Percentiles rank a stretch among this genome's conserved stretches.
phyloP scores from a whole-genome alignment of 2,113 vertebrate species.

The Corynorhinus townsendii region DNA sequence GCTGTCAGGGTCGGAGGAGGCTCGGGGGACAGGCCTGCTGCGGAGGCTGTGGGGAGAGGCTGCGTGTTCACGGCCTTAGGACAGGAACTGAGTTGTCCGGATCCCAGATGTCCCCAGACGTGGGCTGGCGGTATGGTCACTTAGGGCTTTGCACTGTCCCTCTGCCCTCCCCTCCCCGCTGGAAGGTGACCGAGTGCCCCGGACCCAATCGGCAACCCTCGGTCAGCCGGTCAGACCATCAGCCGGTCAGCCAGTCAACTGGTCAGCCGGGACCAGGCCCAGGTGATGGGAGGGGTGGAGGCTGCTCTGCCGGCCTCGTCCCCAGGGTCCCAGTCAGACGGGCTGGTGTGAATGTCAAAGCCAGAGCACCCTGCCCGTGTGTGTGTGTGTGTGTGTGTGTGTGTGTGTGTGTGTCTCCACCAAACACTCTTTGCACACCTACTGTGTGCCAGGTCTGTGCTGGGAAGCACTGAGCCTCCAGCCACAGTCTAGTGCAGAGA shows the following conservation, averaged over 20 bases:
- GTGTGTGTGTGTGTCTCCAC: accelerated
- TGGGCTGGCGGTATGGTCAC: accelerated
- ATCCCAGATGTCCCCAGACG: accelerated
- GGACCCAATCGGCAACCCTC: accelerated
- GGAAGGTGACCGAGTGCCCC: too few relatives aligned
- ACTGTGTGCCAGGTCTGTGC: background rate
- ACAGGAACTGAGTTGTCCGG: accelerated
- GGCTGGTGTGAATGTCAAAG: background rate
- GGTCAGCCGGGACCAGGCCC: accelerated
- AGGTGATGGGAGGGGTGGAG: accelerated
- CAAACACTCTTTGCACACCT: accelerated
- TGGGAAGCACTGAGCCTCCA: background rate
- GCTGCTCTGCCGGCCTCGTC: accelerated
- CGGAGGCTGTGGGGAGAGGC: background rate
- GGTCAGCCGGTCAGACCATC: too few relatives aligned
- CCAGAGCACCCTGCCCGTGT: accelerated
- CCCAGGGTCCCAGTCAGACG: background rate
- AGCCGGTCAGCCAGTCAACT: too few relatives aligned
- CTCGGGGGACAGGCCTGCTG: background rate
- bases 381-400: accelerated
- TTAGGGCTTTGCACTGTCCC: accelerated
- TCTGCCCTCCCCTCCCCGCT: accelerated
- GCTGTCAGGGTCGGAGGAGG: accelerated
- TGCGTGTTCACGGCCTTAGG: too few relatives aligned
- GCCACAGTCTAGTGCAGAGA: background rate